Evolutionary conservation across 2,797 vertebrate species (phyloP).

Genomic region (Lithobates sylvaticus): DNA sequence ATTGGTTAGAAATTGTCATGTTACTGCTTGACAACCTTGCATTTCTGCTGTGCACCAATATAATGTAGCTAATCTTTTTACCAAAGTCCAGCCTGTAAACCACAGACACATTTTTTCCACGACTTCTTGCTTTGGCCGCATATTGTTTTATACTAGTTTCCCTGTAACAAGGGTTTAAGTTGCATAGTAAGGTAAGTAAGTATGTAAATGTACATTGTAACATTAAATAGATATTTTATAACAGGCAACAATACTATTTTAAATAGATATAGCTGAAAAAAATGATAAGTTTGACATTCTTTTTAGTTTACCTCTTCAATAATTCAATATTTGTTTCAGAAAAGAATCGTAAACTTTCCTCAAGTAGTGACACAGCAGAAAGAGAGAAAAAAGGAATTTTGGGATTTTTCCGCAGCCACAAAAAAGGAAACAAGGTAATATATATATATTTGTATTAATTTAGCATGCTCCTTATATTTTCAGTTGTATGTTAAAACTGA

Average conservation of each 20-base stretch:
- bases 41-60: neutral
- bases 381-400: slow-evolving; percentile 88
- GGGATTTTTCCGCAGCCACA: slow-evolving; percentile 86
- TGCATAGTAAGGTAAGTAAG: neutral
- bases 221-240: too few species aligned
- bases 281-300: neutral
- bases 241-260: too few species aligned
- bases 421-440: slow-evolving; percentile 86
- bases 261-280: neutral
- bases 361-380: slow-evolving; percentile 74
- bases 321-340: slow-evolving; percentile 74
- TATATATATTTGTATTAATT: neutral
- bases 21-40: neutral
- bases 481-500: neutral
- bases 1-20: neutral
- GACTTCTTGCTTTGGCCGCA: neutral
- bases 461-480: neutral
- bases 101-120: neutral
- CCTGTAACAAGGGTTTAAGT: slow-evolving; percentile 9
- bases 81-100: slow-evolving; percentile 44
- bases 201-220: neutral
- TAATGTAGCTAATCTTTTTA: slow-evolving; percentile 20
- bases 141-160: neutral
- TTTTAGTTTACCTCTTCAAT: neutral
- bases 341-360: slow-evolving; percentile 76